phyloP scores from a whole-genome alignment of 2,797 vertebrate species.

The Hyperoplus lanceolatus region DNA sequence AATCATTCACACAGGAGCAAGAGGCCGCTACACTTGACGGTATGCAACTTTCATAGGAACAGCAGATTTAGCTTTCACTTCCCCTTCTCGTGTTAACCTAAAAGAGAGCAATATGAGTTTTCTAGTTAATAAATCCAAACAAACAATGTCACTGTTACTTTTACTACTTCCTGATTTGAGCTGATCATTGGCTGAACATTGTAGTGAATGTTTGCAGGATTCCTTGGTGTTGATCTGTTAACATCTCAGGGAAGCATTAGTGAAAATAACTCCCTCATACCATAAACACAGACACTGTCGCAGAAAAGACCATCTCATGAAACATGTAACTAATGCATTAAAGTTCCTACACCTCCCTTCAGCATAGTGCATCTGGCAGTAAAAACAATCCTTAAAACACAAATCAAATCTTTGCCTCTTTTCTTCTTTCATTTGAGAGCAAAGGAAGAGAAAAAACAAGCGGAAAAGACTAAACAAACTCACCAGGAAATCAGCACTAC shows the following conservation, averaged over 20 bases:
- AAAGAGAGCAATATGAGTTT: background rate
- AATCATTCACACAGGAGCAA: conserved; percentile 28
- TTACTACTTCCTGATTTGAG: conserved; percentile 35
- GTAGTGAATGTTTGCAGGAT: background rate
- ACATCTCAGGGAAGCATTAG: background rate
- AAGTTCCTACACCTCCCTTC: background rate
- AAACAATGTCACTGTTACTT: background rate
- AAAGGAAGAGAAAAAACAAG: conserved; percentile 1
- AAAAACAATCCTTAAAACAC: background rate
- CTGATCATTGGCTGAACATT: conserved; percentile 1
- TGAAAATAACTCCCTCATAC: background rate
- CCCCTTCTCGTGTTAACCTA: conserved; percentile 5
- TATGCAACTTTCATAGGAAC: conserved; percentile 26
- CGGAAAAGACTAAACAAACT: conserved; percentile 48
- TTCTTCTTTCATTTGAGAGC: conserved; percentile 14
- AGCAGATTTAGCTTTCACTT: conserved; percentile 27
- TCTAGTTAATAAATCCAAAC: conserved; percentile 7
- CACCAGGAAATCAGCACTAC: conserved; percentile 68
- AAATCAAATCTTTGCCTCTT: background rate
- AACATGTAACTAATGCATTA: conserved; percentile 5
- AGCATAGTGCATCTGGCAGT: background rate
- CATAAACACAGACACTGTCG: background rate
- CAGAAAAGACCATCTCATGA: background rate
- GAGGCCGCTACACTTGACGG: conserved; percentile 6
- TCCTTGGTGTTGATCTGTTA: background rate